These are phyloP conservation scores for Sturnus vulgaris DNA, from an alignment of 2,113 vertebrate species.

Conservation along the genomic window DNA sequence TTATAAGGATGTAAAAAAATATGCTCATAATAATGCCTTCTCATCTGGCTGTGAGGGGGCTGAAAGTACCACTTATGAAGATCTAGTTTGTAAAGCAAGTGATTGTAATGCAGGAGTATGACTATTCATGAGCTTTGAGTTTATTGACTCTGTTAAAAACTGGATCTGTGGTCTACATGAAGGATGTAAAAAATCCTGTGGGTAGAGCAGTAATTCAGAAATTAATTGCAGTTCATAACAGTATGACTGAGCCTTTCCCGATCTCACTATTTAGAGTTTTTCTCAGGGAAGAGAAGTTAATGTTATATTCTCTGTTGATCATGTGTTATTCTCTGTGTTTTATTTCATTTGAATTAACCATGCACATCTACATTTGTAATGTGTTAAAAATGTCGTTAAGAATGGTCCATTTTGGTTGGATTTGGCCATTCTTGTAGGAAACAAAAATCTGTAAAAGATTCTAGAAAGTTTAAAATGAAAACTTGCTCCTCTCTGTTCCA, in stretches of 20 bases:
- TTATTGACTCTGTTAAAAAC: neutral
- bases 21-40: constrained; percentile 27
- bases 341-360: neutral
- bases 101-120: constrained; percentile 5
- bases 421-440: neutral
- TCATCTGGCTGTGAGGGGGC: neutral
- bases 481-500: neutral
- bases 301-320: neutral
- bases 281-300: neutral
- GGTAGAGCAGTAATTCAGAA: neutral
- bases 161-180: neutral
- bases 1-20: constrained; percentile 46
- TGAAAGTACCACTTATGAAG: constrained; percentile 28
- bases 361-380: neutral
- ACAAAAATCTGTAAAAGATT: neutral
- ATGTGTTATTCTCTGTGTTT: neutral
- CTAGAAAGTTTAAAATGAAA: neutral
- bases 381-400: neutral
- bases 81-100: constrained; percentile 21
- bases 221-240: neutral
- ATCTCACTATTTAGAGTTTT: neutral
- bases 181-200: neutral
- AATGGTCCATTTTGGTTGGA: neutral
- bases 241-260: neutral
- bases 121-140: constrained; percentile 26